Evolutionary conservation across 2,113 vertebrate genomes (phyloP), one percentile per base, ranked within the genome.

Genomic region (Sorex fumeus): DNA sequence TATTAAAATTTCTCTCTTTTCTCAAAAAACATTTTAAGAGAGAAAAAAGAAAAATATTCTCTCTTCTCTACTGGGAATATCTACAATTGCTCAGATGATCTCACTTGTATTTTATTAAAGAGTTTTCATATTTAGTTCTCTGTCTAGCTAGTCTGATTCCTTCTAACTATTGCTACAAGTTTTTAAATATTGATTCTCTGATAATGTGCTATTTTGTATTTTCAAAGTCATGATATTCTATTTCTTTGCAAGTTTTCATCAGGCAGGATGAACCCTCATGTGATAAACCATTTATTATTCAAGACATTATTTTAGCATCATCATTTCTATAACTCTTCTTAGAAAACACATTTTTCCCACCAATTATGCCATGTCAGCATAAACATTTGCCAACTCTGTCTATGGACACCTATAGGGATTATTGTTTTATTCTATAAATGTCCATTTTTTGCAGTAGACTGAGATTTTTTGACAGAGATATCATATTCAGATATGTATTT

Each of bases 341-440:
- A 23, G 45, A 34, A 21, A 25, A 62, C 2, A 9, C 0, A 19
- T 0, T 2, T 32, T 32, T 64, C 3, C 76, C 12, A n/a, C 8
- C 6, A 28, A n/a, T 2, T 57, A 7, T 0, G 8, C 32, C 21
- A 1, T 6, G 2, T 11, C 50, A 16, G 3, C 60, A 78, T 1
- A 23, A 19, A 82, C 19, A 7, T 53, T 60, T 19, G 2, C 13
- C 36, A 34, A 0, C 50, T 50, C 36, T 90, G 4, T 32, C 69
- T n/a, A 1, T 25, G 2, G 11, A 12, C 2, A 45, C 8, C 53
- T 53, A 57, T 19, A 34, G 0, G 36, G 1, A 72, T 5, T 2
- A 80, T 78, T 16, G 18, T 32, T 30, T 23, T 60, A 34, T 57
- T 9, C 47, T 85, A 4, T 36, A 70, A 80, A 84, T 36, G 3